Base-by-base conservation (phyloP, 1,140 invertebrate genomes). In the Leptopilina boulardi region DNA sequence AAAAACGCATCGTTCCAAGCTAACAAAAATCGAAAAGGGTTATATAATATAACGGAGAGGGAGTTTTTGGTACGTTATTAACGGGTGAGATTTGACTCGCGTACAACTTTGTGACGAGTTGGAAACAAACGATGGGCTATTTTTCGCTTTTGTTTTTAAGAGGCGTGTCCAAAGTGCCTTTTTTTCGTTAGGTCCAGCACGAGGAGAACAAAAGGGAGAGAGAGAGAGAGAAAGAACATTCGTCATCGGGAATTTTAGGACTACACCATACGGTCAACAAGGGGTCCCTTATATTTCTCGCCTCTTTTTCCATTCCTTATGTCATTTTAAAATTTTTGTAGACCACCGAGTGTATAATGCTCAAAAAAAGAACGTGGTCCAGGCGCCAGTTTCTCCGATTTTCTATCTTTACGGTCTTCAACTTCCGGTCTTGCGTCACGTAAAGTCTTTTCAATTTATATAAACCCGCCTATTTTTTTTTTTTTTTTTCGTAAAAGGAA, bases 81-180 rank as follows among this genome's bases (percentile, higher is more conserved):
- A 77, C 76, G 34, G n/a, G 59, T 70, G 74, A 59, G 56, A 75
- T 73, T 78, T 73, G 70, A 18, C 70, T 19, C 38, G 51, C 51
- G 54, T 54, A 51, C 73, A 42, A 23, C 71, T 71, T 47, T 38
- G 9, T 38, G 42, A 72, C 71, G 10, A 54, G 75, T 71, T 26
- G 75, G 70, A 54, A 59, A 73, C 75, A 51, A 73, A 76, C 76
- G 71, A 41, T 75, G 76, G n/a, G 77, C 78, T 81, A 81, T 66
- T 83, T 80, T 54, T 78, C 59, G 30, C 81, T 80, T 80, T 83
- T 83, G 81, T 83, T 80, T 83, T 80, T 80, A 38, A 77, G 71
- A 83, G 81, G 81, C 81, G 81, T 83, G 71, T 75, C 81, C 77
- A 47, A 76, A 44, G 18, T 23, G 76, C 44, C 76, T 80, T 80